Conservation (phyloP, 2,797 vertebrate species). For the Ataeniobius toweri region DNA sequence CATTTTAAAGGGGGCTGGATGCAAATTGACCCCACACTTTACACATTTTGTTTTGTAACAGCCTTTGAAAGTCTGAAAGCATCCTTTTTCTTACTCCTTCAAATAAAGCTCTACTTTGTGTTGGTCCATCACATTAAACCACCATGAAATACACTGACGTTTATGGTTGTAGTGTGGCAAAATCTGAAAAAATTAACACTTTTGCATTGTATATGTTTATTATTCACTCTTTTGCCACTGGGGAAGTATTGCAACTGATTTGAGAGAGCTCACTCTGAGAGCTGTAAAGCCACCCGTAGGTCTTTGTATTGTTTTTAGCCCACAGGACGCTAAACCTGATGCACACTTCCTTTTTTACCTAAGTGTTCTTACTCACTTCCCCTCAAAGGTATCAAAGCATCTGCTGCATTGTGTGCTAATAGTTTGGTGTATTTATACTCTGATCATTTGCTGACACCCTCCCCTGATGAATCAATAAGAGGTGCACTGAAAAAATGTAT, state of each 20-base stretch:
- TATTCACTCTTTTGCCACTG: neutral
- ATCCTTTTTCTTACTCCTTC: neutral
- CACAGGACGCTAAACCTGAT: neutral
- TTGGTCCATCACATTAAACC: neutral
- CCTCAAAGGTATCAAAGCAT: conserved; percentile 3
- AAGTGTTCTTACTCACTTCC: conserved; percentile 39
- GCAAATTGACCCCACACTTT: neutral
- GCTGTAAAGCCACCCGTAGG: conserved; percentile 16
- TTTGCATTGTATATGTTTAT: neutral
- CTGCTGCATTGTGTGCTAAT: neutral
- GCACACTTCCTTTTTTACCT: conserved; percentile 47
- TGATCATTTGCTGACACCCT: conserved; percentile 19
- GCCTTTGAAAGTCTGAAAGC: neutral
- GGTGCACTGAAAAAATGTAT: conserved; percentile 3
- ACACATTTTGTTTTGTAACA: neutral
- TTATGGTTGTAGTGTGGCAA: neutral
- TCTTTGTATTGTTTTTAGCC: conserved; percentile 22
- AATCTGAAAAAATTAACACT: neutral
- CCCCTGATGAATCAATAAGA: conserved; percentile 7
- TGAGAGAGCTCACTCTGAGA: neutral
- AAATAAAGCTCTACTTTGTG: neutral
- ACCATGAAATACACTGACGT: neutral
- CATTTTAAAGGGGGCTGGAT: neutral
- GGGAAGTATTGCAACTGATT: neutral
- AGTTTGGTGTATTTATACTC: conserved; percentile 8